Base-by-base conservation (phyloP, 2,888 invertebrate genomes). In the Dynastes hyllus region DNA sequence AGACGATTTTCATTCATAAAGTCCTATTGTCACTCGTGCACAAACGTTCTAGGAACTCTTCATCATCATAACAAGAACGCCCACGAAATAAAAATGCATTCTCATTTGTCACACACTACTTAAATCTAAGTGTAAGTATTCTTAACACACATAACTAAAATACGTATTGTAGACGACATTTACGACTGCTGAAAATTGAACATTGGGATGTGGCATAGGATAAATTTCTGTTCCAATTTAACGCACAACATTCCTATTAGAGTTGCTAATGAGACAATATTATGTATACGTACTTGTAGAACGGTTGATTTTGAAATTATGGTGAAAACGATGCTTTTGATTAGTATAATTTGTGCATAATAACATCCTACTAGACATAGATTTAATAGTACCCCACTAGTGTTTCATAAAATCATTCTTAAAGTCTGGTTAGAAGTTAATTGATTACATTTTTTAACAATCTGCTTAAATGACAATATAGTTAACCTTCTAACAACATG, bases 11-110 rank as follows among this genome's bases (percentile, higher is more conserved):
- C 67, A 67, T 67, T 67, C 67, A 67, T 50, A 45, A 67, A 45
- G 45, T 67, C 11, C 11, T 45, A 67, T 67, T 50, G 67, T 67
- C 67, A 45, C 50, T 29, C 63, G 45, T 45, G 29, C 13, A 58
- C 55, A 51, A 67, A 67, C 37, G 27, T 70, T 70, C 77, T 50
- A 61, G 29, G 77, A 77, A 77, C 51, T 70, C 70, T 50, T 77
- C 69, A 70, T 70, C 77, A 69, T 65, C n/a, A 45, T 65, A 76
- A 77, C 58, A 70, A 67, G 70, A 61, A 69, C 77, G 67, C 77
- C 77, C 37, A 77, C 73, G 51, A 58, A 71, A 55, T 53, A 77
- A 77, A 77, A 77, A 69, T 77, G 77, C 69, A 69, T 55, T 55
- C 58, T 37, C 45, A 58, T 69, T 55, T 76, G 27, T 66, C n/a